Conservation (phyloP, 2,888 invertebrate species). For the Lottia scabra region DNA sequence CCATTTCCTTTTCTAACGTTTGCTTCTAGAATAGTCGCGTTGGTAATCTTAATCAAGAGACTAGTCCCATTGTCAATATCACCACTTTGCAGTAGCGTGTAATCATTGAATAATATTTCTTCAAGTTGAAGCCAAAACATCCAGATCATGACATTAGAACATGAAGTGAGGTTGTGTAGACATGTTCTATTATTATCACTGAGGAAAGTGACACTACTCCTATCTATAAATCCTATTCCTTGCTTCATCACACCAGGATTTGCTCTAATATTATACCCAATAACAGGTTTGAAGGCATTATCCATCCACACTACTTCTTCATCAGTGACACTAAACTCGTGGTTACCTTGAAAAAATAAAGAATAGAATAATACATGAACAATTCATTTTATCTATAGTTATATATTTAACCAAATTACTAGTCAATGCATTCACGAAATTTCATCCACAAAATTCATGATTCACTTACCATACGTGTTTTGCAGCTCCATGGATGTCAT, state of each 20-base stretch:
- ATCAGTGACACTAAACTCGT: too few relatives aligned
- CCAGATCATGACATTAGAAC: neutral
- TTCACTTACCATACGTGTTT: neutral
- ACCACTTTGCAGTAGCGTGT: neutral
- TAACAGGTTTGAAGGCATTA: neutral
- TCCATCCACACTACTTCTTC: neutral
- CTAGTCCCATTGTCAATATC: neutral
- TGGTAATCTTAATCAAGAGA: neutral
- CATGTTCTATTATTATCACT: neutral
- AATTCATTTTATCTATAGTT: too few relatives aligned
- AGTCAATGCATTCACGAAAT: too few relatives aligned
- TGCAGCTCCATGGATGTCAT: neutral
- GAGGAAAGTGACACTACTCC: neutral
- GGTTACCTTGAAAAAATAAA: too few relatives aligned
- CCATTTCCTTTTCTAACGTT: neutral
- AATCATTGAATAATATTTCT: neutral
- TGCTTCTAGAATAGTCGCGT: neutral
- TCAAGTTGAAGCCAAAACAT: neutral
- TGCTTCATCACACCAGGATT: neutral
- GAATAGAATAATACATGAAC: too few relatives aligned
- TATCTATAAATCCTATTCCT: neutral
- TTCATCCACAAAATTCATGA: too few relatives aligned
- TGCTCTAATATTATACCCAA: neutral
- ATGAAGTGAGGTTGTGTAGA: neutral
- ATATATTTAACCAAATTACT: too few relatives aligned